Evolutionary conservation across 2,888 invertebrate species (phyloP).

Genomic region (Rhingia rostrata): DNA sequence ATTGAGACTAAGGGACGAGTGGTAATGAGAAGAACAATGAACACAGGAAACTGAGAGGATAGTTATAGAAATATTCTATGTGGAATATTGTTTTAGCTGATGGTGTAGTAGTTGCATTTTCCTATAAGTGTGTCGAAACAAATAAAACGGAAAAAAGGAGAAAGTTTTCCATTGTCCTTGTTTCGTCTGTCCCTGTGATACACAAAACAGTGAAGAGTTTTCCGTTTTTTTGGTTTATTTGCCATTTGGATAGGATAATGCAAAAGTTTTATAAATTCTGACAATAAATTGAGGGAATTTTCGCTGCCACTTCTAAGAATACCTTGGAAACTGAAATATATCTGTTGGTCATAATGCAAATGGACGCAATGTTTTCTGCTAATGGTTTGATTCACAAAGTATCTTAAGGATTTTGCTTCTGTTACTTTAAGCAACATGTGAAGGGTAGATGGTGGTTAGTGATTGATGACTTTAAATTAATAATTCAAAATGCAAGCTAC

Average conservation of each 20-base stretch:
- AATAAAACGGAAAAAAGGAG: slow-evolving; percentile 4
- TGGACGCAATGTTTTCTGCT: not conserved
- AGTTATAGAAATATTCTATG: slow-evolving; percentile 13
- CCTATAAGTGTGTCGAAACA: slow-evolving; percentile 37
- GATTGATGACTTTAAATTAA: too few relatives aligned
- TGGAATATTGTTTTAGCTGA: slow-evolving; percentile 30
- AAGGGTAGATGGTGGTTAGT: too few relatives aligned
- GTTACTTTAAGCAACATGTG: too few relatives aligned
- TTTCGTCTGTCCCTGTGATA: not conserved
- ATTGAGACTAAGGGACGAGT: slow-evolving; percentile 8
- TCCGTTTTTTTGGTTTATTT: slow-evolving; percentile 12
- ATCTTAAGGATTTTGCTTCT: too few relatives aligned
- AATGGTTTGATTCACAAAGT: too few relatives aligned
- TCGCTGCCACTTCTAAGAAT: not conserved
- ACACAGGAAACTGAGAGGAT: slow-evolving; percentile 38
- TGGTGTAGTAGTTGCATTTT: not conserved
- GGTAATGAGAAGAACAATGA: slow-evolving; percentile 15
- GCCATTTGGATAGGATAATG: slow-evolving; percentile 10
- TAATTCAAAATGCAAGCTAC: too few relatives aligned
- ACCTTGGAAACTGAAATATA: too few relatives aligned
- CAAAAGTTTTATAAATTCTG: not conserved
- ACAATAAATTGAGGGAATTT: not conserved
- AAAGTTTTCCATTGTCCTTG: slow-evolving; percentile 50
- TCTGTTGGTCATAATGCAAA: not conserved
- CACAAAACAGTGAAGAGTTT: not conserved